These are phyloP conservation scores for Parazoanthus swiftii DNA, from an alignment of 92 coral and sea anemone species.

Conservation along the genomic window DNA sequence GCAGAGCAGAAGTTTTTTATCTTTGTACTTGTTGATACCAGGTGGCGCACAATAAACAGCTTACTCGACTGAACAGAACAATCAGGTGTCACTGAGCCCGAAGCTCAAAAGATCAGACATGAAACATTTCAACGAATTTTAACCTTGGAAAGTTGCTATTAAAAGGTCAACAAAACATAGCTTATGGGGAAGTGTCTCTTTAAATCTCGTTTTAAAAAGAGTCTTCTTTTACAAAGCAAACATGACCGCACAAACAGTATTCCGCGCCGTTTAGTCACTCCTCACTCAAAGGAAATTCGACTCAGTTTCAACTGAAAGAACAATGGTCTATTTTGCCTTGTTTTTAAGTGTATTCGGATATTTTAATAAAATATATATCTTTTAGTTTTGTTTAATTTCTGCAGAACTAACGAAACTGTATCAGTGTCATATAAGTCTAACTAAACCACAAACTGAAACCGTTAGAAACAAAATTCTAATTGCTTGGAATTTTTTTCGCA, in stretches of 20 bases:
- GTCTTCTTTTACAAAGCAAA: not conserved
- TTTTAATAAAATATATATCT: not conserved
- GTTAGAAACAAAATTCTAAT: not conserved
- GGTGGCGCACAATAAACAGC: slow-evolving; percentile 7
- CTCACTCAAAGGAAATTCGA: not conserved
- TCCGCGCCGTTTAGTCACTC: not conserved
- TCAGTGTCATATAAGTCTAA: not conserved
- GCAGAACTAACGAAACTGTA: not conserved
- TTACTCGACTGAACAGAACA: not conserved
- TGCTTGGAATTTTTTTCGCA: not conserved
- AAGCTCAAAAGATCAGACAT: slow-evolving; percentile 34
- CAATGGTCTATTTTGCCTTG: not conserved
- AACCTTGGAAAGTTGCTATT: not conserved
- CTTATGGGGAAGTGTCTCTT: not conserved
- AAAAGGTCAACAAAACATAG: not conserved
- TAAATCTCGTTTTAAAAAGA: not conserved
- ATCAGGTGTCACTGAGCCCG: not conserved
- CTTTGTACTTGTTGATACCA: not conserved
- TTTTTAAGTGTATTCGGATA: not conserved
- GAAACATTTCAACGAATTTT: not conserved
- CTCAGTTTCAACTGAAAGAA: not conserved
- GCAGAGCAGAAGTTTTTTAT: slow-evolving; percentile 12
- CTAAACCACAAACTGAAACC: not conserved
- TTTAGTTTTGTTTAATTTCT: not conserved
- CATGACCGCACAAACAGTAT: not conserved